Evolutionary conservation across 2,797 vertebrate species (phyloP), one percentile per base, ranked within the genome.

Genomic region (Lepus townsendii): DNA sequence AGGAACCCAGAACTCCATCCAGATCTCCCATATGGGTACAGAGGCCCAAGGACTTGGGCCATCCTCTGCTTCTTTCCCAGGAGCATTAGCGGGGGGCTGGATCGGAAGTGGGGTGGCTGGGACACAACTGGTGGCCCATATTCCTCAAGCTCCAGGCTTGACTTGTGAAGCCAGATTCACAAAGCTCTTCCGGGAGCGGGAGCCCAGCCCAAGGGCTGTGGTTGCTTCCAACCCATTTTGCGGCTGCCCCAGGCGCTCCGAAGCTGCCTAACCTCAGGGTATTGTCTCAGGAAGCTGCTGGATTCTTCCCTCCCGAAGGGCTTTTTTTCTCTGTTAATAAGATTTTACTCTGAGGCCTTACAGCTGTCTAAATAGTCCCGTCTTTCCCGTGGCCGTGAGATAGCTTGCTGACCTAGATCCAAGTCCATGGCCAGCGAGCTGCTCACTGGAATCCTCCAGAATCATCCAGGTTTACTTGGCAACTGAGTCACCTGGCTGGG

Each of bases 331-430:
- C 32, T 0, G 1, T 87, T 94, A 97, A 97, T 97, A 96, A 88
- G 97, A 97, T 97, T 98, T 97, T 96, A 86, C 95, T 94, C 96
- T 54, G 90, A 86, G 96, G 96, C 96, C 95, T 97, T 95, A 93
- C 98, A 98, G 97, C 98, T 98, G 98, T 98, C 97, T 97, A 98
- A 98, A 98, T 97, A 98, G 95, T 96, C 79, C 93, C 95, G 97
- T 97, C 96, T 98, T 96, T 97, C 97, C 98, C 96, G 91, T 91
- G 97, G 97, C 97, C 96, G 97, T 97, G 94, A 97, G 98, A 97
- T 95, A 97, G 97, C 97, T 90, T 22, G 20, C 79, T 88, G 95
- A 96, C 97, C 97, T 97, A 97, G 97, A 96, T 97, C 73, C 9
- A 75, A 91, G 96, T 93, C 95, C 82, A 83, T 94, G 87, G 72